These are phyloP conservation scores for Lasiurus borealis DNA, from an alignment of 2,113 vertebrate genomes.

Conservation along the genomic window DNA sequence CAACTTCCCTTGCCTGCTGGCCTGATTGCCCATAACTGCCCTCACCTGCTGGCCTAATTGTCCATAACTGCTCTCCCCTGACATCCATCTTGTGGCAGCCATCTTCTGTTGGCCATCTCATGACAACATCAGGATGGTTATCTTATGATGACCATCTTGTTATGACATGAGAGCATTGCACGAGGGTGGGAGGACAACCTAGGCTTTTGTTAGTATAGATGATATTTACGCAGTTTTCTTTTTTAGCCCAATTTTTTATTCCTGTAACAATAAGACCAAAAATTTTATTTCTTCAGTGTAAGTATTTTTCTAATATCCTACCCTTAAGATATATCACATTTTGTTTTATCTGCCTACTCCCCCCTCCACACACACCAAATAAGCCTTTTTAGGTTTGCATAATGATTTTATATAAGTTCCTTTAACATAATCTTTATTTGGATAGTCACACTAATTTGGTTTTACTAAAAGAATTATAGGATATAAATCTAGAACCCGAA, in stretches of 20 bases:
- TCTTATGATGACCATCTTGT: too few species aligned
- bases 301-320: background rate
- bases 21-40: too few species aligned
- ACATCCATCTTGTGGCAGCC: too few species aligned
- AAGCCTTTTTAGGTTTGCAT: background rate
- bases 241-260: background rate
- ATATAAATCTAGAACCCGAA: background rate
- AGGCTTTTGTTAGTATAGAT: background rate
- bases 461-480: slow-evolving; percentile 19
- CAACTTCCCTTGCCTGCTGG: too few species aligned
- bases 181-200: too few species aligned
- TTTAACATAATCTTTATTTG: slow-evolving; percentile 40
- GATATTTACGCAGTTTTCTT: background rate
- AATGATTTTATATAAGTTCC: background rate
- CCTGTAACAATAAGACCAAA: background rate
- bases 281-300: background rate
- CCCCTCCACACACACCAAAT: too few species aligned
- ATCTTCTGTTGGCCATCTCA: too few species aligned
- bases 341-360: background rate
- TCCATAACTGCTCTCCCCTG: too few species aligned
- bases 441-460: background rate
- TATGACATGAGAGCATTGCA: too few species aligned
- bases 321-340: background rate
- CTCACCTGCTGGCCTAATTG: too few species aligned
- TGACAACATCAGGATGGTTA: too few species aligned